Conservation (phyloP, 1,140 invertebrate species). For the Hylaeus anthracinus region DNA sequence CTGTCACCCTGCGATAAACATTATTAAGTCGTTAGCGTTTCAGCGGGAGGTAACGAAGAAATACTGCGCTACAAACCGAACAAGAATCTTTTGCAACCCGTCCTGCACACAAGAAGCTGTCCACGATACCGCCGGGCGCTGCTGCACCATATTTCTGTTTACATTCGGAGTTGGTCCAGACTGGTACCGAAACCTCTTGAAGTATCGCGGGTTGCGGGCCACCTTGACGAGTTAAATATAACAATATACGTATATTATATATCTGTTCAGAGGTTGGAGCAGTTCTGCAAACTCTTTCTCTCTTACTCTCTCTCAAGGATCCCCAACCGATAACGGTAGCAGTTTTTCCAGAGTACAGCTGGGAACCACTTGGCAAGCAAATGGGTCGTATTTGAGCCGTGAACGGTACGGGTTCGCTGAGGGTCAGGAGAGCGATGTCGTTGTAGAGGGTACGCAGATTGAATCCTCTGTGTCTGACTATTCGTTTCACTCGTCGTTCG, state of each 20-base stretch:
- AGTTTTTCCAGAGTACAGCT: slow-evolving; percentile 84
- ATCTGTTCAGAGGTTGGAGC: background rate
- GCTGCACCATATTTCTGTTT: slow-evolving; percentile 90
- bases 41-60: background rate
- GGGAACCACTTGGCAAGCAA: slow-evolving; percentile 87
- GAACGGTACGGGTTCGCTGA: slow-evolving; percentile 89
- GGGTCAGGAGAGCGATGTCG: slow-evolving; percentile 91
- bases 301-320: slow-evolving; percentile 88
- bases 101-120: slow-evolving; percentile 93
- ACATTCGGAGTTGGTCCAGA: slow-evolving; percentile 91
- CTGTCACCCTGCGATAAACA: slow-evolving; percentile 89
- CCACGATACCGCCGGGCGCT: slow-evolving; percentile 92
- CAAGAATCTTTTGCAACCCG: slow-evolving; percentile 92
- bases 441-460: slow-evolving; percentile 93
- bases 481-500: slow-evolving; percentile 88
- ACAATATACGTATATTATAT: background rate
- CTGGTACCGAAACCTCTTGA: slow-evolving; percentile 91
- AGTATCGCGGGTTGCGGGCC: slow-evolving; percentile 90
- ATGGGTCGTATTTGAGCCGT: slow-evolving; percentile 89
- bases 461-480: slow-evolving; percentile 92
- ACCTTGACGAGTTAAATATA: slow-evolving; percentile 79
- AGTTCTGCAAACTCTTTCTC: background rate
- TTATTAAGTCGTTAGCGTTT: background rate
- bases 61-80: slow-evolving; percentile 85
- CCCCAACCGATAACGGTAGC: slow-evolving; percentile 94